A percentile compares a stretch with the other conserved stretches of the same genome.
phyloP scores from a whole-genome alignment of 2,797 vertebrate genomes.

The Poliocrania exsul region DNA sequence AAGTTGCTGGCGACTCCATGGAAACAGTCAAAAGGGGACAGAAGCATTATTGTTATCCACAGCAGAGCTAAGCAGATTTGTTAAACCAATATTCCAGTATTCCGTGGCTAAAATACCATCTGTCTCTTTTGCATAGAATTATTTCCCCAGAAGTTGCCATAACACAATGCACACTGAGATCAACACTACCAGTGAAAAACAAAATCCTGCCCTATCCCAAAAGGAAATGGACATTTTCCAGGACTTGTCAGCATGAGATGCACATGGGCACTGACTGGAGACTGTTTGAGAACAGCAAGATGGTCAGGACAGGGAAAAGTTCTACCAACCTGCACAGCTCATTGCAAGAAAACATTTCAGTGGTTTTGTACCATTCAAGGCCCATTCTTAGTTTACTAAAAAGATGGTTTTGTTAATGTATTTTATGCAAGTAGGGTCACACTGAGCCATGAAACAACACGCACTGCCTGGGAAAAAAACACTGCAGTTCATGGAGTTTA shows the following conservation, averaged over 20 bases:
- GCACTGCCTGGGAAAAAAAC: not conserved
- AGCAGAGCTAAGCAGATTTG: conserved; percentile 24
- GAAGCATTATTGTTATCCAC: conserved; percentile 16
- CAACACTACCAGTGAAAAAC: not conserved
- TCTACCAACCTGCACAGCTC: not conserved
- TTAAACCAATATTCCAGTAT: conserved; percentile 29
- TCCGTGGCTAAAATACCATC: conserved; percentile 22
- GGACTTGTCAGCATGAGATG: not conserved
- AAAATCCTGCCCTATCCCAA: not conserved
- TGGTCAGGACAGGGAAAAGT: not conserved
- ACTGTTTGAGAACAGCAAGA: not conserved
- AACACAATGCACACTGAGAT: not conserved
- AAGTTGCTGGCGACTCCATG: conserved; percentile 28
- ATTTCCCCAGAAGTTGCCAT: not conserved
- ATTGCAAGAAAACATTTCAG: not conserved
- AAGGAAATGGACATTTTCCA: not conserved
- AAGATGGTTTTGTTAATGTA: not conserved
- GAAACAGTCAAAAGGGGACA: conserved; percentile 48
- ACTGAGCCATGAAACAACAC: not conserved
- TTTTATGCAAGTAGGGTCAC: not conserved
- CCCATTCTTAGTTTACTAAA: not conserved
- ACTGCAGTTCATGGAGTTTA: not conserved
- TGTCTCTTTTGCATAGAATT: not conserved
- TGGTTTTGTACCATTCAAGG: not conserved
- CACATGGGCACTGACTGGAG: not conserved